Base-by-base conservation (phyloP, 2,888 invertebrate species). In the Luperina nickerlii region DNA sequence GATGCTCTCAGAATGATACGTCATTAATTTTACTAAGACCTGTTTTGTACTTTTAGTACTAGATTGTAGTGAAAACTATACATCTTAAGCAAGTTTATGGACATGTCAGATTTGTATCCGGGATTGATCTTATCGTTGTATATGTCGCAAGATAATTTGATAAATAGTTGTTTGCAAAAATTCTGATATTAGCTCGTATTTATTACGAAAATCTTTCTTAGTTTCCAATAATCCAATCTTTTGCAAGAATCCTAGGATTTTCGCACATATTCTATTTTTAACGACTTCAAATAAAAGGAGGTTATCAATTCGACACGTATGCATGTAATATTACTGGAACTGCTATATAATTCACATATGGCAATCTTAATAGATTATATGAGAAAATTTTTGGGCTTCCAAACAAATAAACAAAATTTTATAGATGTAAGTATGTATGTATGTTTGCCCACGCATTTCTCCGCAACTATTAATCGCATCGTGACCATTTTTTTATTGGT, bases 1-100 rank as follows among this genome's bases (percentile, higher is more conserved):
- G 54, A 84, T 83, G 73, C 75, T 78, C 77, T 78, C 69, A 60
- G 66, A 94, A 73, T 81, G 68, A 76, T 79, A 79, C 79, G 74
- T 83, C 81, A 73, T 72, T 65, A 79, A 71, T 54, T 76, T 82
- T 54, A 27, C 11, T 38, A 65, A 67, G 62, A 82, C 71, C 62
- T 65, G 86, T 82, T 78, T 70, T 66, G n/a, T 77, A 60, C 8
- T 60, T 62, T 24, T 45, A 54, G n/a, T 66, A 57, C 27, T 60
- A 60, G 6, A 65, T 45, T 45, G 15, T 13, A 8, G 24, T 77
- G 24, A 66, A 62, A 73, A 76, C 15, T 20, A 32, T 24, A 72
- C 38, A 69, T 79, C 24, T 74, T 75, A 11, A n/a, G 27, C n/a
- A 51, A 38, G 32, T 63, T 83, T 74, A 74, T 18, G 42, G 54